phyloP scores from a whole-genome alignment of 2,888 invertebrate genomes.

The Pelosia muscerda region DNA sequence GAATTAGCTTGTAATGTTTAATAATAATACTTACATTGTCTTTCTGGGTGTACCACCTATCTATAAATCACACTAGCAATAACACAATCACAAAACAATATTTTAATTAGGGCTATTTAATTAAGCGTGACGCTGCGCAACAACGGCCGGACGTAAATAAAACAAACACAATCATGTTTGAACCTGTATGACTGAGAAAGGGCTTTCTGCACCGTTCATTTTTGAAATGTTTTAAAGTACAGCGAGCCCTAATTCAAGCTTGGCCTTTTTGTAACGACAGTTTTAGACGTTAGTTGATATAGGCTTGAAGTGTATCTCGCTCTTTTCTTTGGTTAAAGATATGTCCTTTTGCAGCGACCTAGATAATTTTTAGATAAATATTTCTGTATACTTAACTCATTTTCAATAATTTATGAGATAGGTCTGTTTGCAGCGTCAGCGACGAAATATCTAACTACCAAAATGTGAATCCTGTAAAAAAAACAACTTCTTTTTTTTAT shows the following conservation, averaged over 20 bases:
- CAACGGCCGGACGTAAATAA: neutral
- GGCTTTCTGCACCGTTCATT: conserved; percentile 13
- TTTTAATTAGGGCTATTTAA: too few species aligned
- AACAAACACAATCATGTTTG: neutral
- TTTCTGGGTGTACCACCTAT: too few species aligned
- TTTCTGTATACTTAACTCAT: neutral
- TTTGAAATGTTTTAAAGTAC: conserved; percentile 13
- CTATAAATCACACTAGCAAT: too few species aligned
- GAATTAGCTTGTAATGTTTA: too few species aligned
- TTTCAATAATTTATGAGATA: conserved; percentile 19
- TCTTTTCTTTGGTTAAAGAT: conserved; percentile 15
- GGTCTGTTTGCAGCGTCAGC: too few species aligned
- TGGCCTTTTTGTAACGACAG: conserved; percentile 11
- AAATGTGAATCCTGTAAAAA: too few species aligned
- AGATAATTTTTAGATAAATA: neutral
- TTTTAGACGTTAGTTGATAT: conserved; percentile 16
- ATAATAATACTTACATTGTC: too few species aligned
- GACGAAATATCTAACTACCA: too few species aligned
- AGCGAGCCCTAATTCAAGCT: conserved; percentile 11
- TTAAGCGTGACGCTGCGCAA: neutral
- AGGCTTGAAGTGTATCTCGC: conserved; percentile 14
- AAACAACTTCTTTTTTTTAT: too few species aligned
- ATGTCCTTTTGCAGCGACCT: conserved; percentile 10
- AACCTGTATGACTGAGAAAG: conserved; percentile 3
- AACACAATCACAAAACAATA: too few species aligned